phyloP scores from a whole-genome alignment of 1,140 invertebrate genomes.

The Philopotamus ludificatus region DNA sequence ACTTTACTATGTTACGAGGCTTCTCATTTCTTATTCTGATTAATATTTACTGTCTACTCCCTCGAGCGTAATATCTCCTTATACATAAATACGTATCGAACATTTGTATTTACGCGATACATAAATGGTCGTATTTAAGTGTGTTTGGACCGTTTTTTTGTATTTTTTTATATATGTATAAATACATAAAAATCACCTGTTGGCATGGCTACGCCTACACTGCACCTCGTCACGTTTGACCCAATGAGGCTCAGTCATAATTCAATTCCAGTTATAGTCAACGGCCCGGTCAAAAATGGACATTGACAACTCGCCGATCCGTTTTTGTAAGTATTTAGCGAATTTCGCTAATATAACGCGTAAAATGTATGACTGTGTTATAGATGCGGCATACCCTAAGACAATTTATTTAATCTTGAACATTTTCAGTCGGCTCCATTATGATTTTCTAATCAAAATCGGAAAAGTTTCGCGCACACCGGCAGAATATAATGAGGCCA shows the following conservation, averaged over 20 bases:
- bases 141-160: not conserved
- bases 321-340: not conserved
- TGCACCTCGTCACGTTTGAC: not conserved
- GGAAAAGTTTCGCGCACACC: no score
- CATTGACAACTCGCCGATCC: not conserved
- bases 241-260: not conserved
- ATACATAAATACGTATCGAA: not conserved
- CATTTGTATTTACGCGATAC: not conserved
- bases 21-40: not conserved
- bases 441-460: no score
- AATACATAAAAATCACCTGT: not conserved
- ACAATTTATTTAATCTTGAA: conserved; percentile 11
- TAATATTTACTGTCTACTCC: not conserved
- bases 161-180: not conserved
- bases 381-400: conserved; percentile 26
- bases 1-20: not conserved
- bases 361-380: conserved; percentile 32
- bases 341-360: not conserved
- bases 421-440: no score
- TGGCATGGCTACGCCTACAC: not conserved
- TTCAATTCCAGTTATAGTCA: not conserved
- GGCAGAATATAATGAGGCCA: conserved; percentile 19
- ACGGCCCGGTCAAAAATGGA: not conserved
- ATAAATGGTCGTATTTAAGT: not conserved
- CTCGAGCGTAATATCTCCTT: not conserved